Conservation (phyloP, 2,113 vertebrate genomes). For the Misgurnus mizolepis region DNA sequence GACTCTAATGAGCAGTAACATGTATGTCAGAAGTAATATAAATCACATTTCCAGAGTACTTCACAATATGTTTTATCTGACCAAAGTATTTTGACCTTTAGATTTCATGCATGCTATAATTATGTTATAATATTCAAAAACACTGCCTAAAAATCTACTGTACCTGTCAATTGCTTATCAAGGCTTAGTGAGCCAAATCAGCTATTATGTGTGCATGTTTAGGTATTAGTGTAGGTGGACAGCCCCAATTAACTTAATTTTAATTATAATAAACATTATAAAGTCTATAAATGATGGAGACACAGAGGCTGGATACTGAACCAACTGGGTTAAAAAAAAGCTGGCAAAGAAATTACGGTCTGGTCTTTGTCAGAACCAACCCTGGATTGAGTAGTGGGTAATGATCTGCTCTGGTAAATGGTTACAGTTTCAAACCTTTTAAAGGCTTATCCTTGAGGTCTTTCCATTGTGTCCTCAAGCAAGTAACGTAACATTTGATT, state of each 20-base stretch:
- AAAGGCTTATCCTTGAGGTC: background rate
- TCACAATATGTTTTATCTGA: constrained; percentile 3
- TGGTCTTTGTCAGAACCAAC: background rate
- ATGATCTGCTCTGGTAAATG: background rate
- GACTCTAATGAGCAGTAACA: constrained; percentile 55
- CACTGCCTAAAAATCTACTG: constrained; percentile 30
- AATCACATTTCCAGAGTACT: background rate
- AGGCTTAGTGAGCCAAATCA: background rate
- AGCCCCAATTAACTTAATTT: background rate
- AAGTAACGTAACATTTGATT: too few species aligned
- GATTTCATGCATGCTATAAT: background rate
- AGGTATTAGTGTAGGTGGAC: background rate
- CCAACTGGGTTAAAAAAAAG: background rate
- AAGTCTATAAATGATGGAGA: background rate
- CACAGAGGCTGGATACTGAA: background rate
- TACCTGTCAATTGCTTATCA: constrained; percentile 37
- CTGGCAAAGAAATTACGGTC: background rate
- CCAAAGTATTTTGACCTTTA: too few species aligned
- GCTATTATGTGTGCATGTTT: background rate
- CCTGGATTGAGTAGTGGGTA: background rate
- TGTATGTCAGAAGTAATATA: constrained; percentile 43
- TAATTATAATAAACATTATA: background rate
- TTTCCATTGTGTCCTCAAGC: too few species aligned
- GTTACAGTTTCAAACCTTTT: background rate
- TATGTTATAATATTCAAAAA: background rate